Evolutionary conservation across 2,113 vertebrate species (phyloP), one percentile per base, ranked within the genome.

Genomic region (Platysteira castanea): DNA sequence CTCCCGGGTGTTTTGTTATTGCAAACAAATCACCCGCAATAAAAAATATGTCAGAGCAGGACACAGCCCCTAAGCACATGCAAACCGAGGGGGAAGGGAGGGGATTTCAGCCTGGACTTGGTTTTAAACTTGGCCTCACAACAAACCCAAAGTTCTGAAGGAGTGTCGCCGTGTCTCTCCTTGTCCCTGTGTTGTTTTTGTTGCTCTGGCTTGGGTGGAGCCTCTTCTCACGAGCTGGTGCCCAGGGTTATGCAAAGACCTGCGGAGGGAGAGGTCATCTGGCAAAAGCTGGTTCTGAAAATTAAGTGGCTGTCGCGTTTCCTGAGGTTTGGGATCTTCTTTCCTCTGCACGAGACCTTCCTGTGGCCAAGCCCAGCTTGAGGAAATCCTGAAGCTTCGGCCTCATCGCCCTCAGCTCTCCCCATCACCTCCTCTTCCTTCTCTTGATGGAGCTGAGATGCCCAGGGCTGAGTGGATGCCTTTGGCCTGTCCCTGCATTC

Each of bases 101-200:
- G 39, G 59, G 56, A 63, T 60, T 74, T 88, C 92, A 75, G 35
- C 44, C 79, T 75, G 90, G 90, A 77, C 20, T 60, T 17, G 33
- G 23, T 73, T 84, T 93, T 85, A 80, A 33, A 0, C 41, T 39
- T 2, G 30, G 26, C 76, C 67, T 85, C 39, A 13, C 9, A 44
- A 64, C 10, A 74, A 77, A 27, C 47, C n/a, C 70, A 16, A 42
- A 59, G 11, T 20, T 77, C 82, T 92, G 79, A 52, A 19, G 11
- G 44, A 47, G 11, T 11, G 8, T 28, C 0, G 0, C 12, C 0
- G 0, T 7, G 9, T 79, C 87, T 80, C 69, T 82, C 44, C 70
- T 49, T 1, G 0, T 37, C 44, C 37, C 22, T 20, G 57, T 1
- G 61, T n/a, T 42, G 4, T 44, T 81, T 90, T 59, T 70, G 75